Base-by-base conservation (phyloP, 2,113 vertebrate species). In the Eulemur macaco region DNA sequence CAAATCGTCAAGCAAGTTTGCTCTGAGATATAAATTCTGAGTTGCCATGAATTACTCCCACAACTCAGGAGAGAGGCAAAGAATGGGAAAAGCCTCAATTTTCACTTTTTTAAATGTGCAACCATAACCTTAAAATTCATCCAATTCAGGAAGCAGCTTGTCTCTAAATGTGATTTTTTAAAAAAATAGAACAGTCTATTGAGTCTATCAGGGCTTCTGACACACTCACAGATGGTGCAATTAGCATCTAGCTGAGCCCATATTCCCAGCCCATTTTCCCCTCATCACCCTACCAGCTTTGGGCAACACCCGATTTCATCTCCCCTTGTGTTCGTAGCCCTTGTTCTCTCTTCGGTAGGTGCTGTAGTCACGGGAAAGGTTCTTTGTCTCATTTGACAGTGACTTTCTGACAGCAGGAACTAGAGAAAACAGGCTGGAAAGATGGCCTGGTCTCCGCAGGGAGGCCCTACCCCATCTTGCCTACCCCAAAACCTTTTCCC, bases 71-170 rank as follows among this genome's bases (percentile, higher is more conserved):
- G 90, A 96, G 47, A 90, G 39, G 94, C 87, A 90, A 83, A 95
- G 96, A 95, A 95, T 83, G 86, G 69, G 89, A 95, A 82, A 93
- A 96, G 47, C 83, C 96, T 96, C 95, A 83, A 63, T 96, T 84
- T 97, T 97, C 95, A 95, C 96, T 96, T 97, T 97, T 96, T 96
- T 87, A 96, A 90, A 95, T 94, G 96, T 97, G 96, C 81, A 97
- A 96, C 78, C 97, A 82, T 97, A 97, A 95, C 97, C 93, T 97
- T 97, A 98, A 97, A 92, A 95, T 95, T 87, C 76, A 98, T 97
- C 96, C 95, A 94, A 85, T 90, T 97, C 94, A 96, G 97, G 97
- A 97, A 97, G 97, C 93, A 97, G 96, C 93, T 96, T 96, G 97
- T 95, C 85, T 96, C 81, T 96, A 93, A 95, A 96, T 94, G 91